A percentile compares a stretch with the other conserved stretches of the same genome.
These are phyloP conservation scores for Bombyx mandarina DNA, from an alignment of 1,140 invertebrate species.

Conservation along the genomic window DNA sequence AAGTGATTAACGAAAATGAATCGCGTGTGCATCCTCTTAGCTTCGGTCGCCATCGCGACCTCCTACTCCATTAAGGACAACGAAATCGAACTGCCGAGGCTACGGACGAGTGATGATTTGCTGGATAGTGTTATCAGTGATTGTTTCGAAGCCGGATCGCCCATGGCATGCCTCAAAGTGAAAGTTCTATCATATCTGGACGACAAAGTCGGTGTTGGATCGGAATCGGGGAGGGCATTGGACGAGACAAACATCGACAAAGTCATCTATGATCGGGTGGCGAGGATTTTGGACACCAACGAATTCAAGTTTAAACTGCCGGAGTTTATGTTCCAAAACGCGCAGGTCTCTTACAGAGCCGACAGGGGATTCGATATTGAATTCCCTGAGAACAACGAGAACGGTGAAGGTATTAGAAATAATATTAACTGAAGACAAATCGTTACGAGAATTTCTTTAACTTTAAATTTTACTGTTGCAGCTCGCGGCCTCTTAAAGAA, in stretches of 20 bases:
- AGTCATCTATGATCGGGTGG: constrained; percentile 79
- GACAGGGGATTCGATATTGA: constrained; percentile 77
- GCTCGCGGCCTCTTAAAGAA: constrained; percentile 80
- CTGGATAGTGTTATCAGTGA: constrained; percentile 79
- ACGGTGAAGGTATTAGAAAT: constrained; percentile 52
- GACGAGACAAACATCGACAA: constrained; percentile 78
- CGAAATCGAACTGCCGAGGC: constrained; percentile 71
- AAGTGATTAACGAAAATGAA: constrained; percentile 61
- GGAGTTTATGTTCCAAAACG: constrained; percentile 78
- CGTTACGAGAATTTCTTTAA: not conserved
- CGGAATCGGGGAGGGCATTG: constrained; percentile 72
- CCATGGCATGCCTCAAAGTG: constrained; percentile 79
- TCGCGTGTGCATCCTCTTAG: constrained; percentile 52
- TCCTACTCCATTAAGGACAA: constrained; percentile 70
- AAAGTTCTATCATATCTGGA: constrained; percentile 82
- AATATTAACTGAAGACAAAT: not conserved
- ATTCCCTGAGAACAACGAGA: constrained; percentile 67
- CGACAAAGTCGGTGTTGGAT: constrained; percentile 75
- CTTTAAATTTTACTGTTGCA: constrained; percentile 35
- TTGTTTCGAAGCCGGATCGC: constrained; percentile 76
- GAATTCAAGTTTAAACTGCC: constrained; percentile 80
- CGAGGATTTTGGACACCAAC: constrained; percentile 78
- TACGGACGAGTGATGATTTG: constrained; percentile 76
- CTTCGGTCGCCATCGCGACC: constrained; percentile 61
- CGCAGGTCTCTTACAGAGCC: constrained; percentile 77